Evolutionary conservation across 2,888 invertebrate species (phyloP).

Genomic region (Lepeophtheirus nordmannii): DNA sequence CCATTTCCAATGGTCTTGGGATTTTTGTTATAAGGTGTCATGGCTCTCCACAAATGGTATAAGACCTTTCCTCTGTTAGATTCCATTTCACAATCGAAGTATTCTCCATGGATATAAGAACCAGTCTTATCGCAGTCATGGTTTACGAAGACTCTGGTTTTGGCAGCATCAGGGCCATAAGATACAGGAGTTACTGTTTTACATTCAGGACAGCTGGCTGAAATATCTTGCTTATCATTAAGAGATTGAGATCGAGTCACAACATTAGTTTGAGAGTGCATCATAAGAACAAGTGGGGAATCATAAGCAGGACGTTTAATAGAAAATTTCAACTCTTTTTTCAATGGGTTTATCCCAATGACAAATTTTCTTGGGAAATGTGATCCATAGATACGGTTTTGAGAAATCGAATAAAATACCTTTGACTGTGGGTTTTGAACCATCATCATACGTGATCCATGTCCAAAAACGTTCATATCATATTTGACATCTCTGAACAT

Average conservation of each 20-base stretch:
- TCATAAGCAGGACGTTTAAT: constrained; percentile 8
- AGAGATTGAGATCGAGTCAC: neutral
- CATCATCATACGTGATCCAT: neutral
- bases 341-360: constrained; percentile 21
- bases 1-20: constrained; percentile 7
- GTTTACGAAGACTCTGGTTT: neutral
- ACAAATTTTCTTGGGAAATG: constrained; percentile 21
- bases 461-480: constrained; percentile 9
- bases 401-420: neutral
- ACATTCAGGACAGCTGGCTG: constrained; percentile 8
- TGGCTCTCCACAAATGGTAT: neutral
- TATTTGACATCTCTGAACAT: constrained; percentile 21
- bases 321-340: constrained; percentile 18
- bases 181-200: neutral
- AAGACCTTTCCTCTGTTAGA: neutral
- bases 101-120: constrained; percentile 9
- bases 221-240: neutral
- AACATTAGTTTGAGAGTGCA: constrained; percentile 19
- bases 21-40: constrained; percentile 23
- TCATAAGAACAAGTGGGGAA: constrained; percentile 8
- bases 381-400: constrained; percentile 11
- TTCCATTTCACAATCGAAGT: constrained; percentile 25
- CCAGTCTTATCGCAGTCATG: constrained; percentile 12
- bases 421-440: constrained; percentile 1
- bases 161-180: constrained; percentile 1